Base-by-base conservation (phyloP, 2,797 vertebrate genomes). In the Cynopterus sphinx region DNA sequence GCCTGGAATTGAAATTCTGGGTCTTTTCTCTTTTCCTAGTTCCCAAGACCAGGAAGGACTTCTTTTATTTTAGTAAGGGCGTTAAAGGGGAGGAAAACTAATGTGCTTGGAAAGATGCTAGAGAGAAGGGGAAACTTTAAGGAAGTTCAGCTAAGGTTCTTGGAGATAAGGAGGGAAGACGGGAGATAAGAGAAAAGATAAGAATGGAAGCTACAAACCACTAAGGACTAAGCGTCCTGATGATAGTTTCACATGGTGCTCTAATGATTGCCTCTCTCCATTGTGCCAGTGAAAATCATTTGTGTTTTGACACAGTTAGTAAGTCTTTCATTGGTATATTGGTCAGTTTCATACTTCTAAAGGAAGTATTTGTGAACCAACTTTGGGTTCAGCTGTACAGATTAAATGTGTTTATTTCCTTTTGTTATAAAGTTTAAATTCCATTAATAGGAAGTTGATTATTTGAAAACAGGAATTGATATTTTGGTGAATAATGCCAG, bases 401-500 rank as follows among this genome's bases (percentile, higher is more conserved):
- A 94, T 2, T 74, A 68, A 81, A 94, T 68, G 33, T 75, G 43
- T 49, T 74, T 57, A 3, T 81, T 24, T 85, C 1, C 61, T 85
- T 87, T 91, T 92, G 17, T 91, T 51, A 28, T 87, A 51, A 92
- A 73, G 28, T 92, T 78, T 97, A 90, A 95, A 88, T 91, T 94
- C 39, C 5, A 93, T 90, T 98, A 95, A 98, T 49, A 16, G 89
- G 91, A 92, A 94, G 82, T 79, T 89, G 4, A 93, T 97, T 98
- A 33, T 97, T 98, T 97, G 92, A 97, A 97, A 96, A 91, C 98
- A 99, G 99, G 99, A 61, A 99, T 99, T 94, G 99, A 99, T 98
- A 99, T 99, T 97, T 98, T 99, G 98, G 99, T 99, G 97, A 99
- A 99, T 98, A 99, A 99, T 68, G 99, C 99, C 75, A 99, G 99